Base-by-base conservation (phyloP, 2,888 invertebrate genomes). In the Philereme vetulata region DNA sequence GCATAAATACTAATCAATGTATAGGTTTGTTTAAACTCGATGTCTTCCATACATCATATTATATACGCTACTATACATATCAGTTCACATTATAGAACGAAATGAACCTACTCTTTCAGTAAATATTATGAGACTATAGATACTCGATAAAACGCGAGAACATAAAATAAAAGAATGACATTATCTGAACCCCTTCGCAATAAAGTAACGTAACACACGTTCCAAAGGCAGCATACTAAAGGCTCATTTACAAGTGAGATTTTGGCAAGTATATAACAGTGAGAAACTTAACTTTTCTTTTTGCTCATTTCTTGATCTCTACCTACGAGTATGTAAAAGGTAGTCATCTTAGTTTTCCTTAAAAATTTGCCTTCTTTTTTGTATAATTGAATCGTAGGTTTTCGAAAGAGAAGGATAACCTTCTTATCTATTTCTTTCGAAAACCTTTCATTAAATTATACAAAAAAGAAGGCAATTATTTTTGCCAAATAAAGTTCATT, bases 181-280 rank as follows among this genome's bases (percentile, higher is more conserved):
- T 60, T 60, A 65, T 64, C 59, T 46, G 52, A 57, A 62, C 65
- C 55, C 62, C 46, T 59, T 62, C 45, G 52, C 62, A 60, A 65
- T 66, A 66, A 64, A 66, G 57, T 53, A 65, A 43, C 51, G 64
- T 47, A 62, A 56, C 64, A 61, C 52, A 62, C 62, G 64, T 60
- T 64, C 34, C 53, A 53, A 44, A 65, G 62, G 62, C 54, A 65
- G 62, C 60, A 68, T 62, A 60, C 63, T 64, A 64, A 68, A 65
- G 61, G 66, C 56, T 66, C 60, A 68, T 68, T 68, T 68, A 65
- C 64, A 65, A 66, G 60, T 60, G 42, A 68, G 55, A 69, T 69
- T 60, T 59, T 50, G 33, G 53, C 58, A 64, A 62, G 62, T 65
- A 64, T 62, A 59, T 64, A 60, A 52, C 58, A 53, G 57, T 51